These are phyloP conservation scores for Epicampocera succincta DNA, from an alignment of 2,888 invertebrate species.

Conservation along the genomic window DNA sequence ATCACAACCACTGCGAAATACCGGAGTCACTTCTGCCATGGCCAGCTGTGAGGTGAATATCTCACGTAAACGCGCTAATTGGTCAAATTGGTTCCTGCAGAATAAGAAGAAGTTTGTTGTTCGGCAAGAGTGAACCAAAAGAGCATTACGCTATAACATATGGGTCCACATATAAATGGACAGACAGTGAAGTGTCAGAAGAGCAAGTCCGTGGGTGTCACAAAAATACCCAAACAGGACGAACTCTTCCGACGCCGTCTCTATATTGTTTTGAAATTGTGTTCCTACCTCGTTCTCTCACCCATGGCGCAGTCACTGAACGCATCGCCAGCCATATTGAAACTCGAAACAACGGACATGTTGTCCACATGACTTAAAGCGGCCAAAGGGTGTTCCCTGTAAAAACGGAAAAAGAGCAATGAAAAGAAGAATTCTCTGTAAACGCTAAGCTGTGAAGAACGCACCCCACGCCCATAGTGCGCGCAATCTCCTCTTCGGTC, in stretches of 20 bases:
- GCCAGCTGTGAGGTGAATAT: constrained; percentile 90
- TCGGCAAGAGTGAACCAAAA: too few species aligned
- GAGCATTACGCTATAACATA: too few species aligned
- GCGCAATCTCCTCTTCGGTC: constrained; percentile 95
- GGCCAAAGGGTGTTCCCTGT: constrained; percentile 91
- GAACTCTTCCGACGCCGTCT: too few species aligned
- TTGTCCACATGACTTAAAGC: constrained; percentile 94
- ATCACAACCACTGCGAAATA: constrained; percentile 83
- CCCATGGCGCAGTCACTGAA: constrained; percentile 81
- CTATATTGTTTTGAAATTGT: too few species aligned
- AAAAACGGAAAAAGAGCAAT: neutral
- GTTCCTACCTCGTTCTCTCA: constrained; percentile 80
- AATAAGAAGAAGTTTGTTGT: too few species aligned
- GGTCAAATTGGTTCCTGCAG: constrained; percentile 86
- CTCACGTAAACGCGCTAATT: constrained; percentile 90
- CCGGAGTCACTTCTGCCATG: constrained; percentile 87
- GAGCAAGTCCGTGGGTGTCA: too few species aligned
- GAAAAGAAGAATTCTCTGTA: neutral
- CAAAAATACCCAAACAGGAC: too few species aligned
- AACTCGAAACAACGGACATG: constrained; percentile 93
- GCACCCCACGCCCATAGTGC: constrained; percentile 89
- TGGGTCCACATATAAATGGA: too few species aligned
- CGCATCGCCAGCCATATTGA: constrained; percentile 83
- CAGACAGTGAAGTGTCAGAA: too few species aligned
- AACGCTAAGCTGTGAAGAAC: constrained; percentile 33